Evolutionary conservation across 2,797 vertebrate genomes (phyloP), one percentile per base, ranked within the genome.

Genomic region (Avahi laniger): DNA sequence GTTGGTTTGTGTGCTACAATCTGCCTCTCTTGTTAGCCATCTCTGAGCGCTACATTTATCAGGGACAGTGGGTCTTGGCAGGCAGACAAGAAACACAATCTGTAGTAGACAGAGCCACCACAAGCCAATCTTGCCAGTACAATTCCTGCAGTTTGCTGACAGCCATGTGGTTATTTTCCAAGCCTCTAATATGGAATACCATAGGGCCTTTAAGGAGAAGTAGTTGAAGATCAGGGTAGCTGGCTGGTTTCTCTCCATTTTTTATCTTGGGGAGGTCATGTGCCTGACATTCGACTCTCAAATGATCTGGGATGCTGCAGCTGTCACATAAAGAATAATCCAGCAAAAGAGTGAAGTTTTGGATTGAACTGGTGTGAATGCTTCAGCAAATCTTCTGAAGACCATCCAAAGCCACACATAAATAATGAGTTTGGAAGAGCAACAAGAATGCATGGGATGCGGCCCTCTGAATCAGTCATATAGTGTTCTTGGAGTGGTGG

Each of bases 331-430:
- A 87, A 97, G 83, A 94, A 87, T 80, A 69, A 87, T 70, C 91
- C 59, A 35, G 46, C 70, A 69, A 48, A 43, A 97, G 76, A 82
- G 78, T 65, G 67, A 85, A 80, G 65, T 83, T 95, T 92, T 90
- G 94, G 65, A 94, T 67, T 92, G 72, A 93, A 81, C 33, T 89
- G 83, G 89, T 91, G 73, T 95, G 82, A 94, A 94, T 94, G 94
- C 65, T 97, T 97, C 94, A 93, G 13, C 63, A 84, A 93, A 73
- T 75, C 91, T 70, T 95, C 94, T 95, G 87, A 97, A 96, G 91
- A 57, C 35, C 7, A 24, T 97, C 96, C 97, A 97, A 97, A 98
- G 93, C 96, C 96, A 97, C 94, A 96, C 73, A 91, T 90, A 90
- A 97, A 96, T 96, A 96, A 83, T 69, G 73, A 97, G 78, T n/a